Evolutionary conservation across 2,888 invertebrate genomes (phyloP).

Genomic region (Uropetala carovei): DNA sequence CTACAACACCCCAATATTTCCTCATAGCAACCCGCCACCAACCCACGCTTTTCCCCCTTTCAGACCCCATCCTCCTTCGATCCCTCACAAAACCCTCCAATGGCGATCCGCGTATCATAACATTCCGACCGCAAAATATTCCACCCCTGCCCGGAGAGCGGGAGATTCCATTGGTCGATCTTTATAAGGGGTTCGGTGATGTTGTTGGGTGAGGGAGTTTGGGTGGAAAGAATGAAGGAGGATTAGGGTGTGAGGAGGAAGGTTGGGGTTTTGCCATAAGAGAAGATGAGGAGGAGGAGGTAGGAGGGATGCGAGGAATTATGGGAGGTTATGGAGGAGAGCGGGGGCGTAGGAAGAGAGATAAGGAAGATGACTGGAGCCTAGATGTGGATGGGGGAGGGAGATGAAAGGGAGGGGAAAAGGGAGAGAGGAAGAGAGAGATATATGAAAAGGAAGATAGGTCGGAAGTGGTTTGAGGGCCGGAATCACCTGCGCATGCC

Average conservation of each 20-base stretch:
- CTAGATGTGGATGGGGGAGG: not conserved
- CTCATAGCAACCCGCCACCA: constrained; percentile 36
- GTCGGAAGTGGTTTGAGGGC: not conserved
- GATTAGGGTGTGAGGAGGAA: not conserved
- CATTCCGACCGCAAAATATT: constrained; percentile 63
- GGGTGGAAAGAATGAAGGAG: too few species aligned
- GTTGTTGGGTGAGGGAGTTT: too few species aligned
- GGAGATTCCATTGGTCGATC: constrained; percentile 63
- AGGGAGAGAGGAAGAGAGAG: not conserved
- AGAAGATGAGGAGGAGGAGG: not conserved
- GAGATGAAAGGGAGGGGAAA: not conserved
- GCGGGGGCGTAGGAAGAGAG: not conserved
- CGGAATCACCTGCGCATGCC: constrained; percentile 49
- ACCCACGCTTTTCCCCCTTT: not conserved
- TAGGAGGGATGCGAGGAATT: not conserved
- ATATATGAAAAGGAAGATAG: not conserved
- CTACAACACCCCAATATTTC: constrained; percentile 32
- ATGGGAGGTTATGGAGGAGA: constrained; percentile 6
- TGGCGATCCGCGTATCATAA: constrained; percentile 59
- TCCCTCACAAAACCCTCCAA: constrained; percentile 22
- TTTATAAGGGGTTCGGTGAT: constrained; percentile 30
- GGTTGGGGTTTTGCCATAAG: too few species aligned
- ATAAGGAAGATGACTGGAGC: constrained; percentile 18
- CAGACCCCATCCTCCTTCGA: not conserved
- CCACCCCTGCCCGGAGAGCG: constrained; percentile 31